Evolutionary conservation across 2,113 vertebrate species (phyloP).

Genomic region (Calidris pygmaea): DNA sequence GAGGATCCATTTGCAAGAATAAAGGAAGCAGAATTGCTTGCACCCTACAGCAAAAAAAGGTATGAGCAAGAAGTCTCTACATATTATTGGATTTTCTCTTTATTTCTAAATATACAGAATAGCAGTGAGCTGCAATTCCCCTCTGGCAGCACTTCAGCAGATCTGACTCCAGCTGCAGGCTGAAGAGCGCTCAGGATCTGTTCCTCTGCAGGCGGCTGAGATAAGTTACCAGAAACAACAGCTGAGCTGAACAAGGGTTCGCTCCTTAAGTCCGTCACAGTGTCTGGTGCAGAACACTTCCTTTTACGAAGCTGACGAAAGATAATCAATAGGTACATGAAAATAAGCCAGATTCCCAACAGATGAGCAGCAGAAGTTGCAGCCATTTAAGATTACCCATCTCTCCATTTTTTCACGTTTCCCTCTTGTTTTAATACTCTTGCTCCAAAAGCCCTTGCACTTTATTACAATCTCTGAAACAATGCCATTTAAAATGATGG

Average conservation of each 20-base stretch:
- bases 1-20: background rate
- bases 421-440: background rate
- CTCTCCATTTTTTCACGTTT: background rate
- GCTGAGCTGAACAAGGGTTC: background rate
- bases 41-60: background rate
- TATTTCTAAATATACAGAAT: background rate
- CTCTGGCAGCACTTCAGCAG: background rate
- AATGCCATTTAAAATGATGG: background rate
- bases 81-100: background rate
- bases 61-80: background rate
- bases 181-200: background rate
- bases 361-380: background rate
- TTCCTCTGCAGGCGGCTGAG: background rate
- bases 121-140: fast-evolving
- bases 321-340: background rate
- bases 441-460: background rate
- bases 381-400: background rate
- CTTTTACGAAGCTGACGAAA: background rate
- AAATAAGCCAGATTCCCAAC: background rate
- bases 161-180: background rate
- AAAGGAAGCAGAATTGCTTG: background rate
- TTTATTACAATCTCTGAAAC: background rate
- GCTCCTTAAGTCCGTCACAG: background rate
- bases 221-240: background rate
- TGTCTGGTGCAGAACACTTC: background rate